A percentile compares a stretch with the other conserved stretches of the same genome.
Conservation (phyloP, 2,888 invertebrate species). For the Eupithecia pulchellata region DNA sequence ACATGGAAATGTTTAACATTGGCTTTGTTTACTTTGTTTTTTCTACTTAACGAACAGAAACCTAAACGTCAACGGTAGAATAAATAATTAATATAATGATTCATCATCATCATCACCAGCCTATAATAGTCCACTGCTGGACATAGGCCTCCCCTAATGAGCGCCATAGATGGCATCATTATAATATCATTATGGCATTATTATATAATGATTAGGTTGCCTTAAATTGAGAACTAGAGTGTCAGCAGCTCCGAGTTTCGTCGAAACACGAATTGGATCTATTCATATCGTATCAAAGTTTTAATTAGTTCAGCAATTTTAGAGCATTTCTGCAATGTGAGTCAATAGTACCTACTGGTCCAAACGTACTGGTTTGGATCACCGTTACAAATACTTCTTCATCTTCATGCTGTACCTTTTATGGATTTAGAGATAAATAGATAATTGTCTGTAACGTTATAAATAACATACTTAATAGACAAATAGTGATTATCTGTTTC, state of each 20-base stretch:
- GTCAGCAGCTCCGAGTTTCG: neutral
- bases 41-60: neutral
- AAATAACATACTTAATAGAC: too few species aligned
- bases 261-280: neutral
- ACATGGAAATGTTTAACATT: too few species aligned
- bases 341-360: neutral
- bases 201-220: neutral
- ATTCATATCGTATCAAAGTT: conserved; percentile 8
- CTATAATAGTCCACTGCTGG: too few species aligned
- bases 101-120: too few species aligned
- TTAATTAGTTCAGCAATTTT: conserved; percentile 4
- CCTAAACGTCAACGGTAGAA: neutral
- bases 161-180: too few species aligned
- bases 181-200: too few species aligned
- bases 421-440: too few species aligned
- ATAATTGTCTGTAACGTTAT: too few species aligned
- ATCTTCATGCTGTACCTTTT: neutral
- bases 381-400: neutral
- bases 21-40: neutral
- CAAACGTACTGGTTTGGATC: neutral
- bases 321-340: neutral
- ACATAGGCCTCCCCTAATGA: too few species aligned
- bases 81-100: too few species aligned
- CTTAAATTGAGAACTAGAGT: neutral
- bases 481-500: too few species aligned